Conservation (phyloP, 2,888 invertebrate species). For the Aelia acuminata region DNA sequence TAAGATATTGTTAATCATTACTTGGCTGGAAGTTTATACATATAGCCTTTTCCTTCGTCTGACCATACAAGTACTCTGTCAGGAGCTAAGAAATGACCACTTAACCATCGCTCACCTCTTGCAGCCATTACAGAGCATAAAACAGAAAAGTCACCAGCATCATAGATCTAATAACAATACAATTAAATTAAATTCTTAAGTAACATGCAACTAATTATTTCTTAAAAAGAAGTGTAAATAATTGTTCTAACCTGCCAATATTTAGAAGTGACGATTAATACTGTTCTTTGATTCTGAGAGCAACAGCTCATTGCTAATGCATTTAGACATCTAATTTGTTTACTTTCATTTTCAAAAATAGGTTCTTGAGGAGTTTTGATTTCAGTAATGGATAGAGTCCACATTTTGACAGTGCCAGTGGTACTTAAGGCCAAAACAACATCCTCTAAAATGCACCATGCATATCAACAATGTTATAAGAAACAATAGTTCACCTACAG, state of each 20-base stretch:
- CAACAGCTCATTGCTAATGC: constrained; percentile 95
- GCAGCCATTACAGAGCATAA: constrained; percentile 93
- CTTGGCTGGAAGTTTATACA: constrained; percentile 96
- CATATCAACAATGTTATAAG: background rate
- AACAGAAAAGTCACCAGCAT: constrained; percentile 94
- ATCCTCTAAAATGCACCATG: constrained; percentile 77
- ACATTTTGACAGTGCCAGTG: constrained; percentile 96
- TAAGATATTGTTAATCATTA: constrained; percentile 72
- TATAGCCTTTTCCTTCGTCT: constrained; percentile 94
- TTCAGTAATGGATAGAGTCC: constrained; percentile 93
- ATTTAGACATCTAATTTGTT: constrained; percentile 94
- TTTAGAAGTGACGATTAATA: constrained; percentile 95
- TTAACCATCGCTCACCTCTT: constrained; percentile 92
- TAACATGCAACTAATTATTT: background rate
- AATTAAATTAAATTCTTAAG: constrained; percentile 57
- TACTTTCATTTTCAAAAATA: constrained; percentile 95
- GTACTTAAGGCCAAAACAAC: constrained; percentile 95
- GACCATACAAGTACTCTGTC: constrained; percentile 96
- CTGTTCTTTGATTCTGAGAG: constrained; percentile 94
- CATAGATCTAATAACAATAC: constrained; percentile 75
- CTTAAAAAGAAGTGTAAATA: background rate
- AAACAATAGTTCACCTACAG: background rate
- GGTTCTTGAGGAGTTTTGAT: constrained; percentile 76
- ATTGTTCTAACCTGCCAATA: constrained; percentile 87
- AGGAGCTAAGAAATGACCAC: constrained; percentile 93